Percentiles rank a stretch among this genome's conserved stretches.
Conservation (phyloP, 2,888 invertebrate genomes). For the Xestia c-nigrum region DNA sequence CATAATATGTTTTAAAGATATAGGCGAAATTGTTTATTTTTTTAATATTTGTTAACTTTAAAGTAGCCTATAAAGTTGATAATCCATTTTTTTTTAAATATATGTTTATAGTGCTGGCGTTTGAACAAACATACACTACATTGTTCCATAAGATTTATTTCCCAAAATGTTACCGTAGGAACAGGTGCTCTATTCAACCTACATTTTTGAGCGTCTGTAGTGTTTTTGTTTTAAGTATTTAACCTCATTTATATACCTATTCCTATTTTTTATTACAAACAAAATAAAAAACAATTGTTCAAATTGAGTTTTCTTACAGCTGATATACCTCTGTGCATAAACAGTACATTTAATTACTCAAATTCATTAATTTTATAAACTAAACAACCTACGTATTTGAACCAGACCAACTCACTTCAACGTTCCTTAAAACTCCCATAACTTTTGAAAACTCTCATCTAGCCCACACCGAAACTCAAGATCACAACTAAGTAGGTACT, state of each 20-base stretch:
- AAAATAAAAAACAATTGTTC: too few species aligned
- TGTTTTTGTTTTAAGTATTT: background rate
- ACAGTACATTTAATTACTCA: too few species aligned
- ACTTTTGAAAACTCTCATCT: background rate
- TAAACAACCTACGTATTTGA: background rate
- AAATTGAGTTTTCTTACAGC: too few species aligned
- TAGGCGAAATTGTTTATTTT: background rate
- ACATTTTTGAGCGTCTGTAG: background rate
- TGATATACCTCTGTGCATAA: too few species aligned
- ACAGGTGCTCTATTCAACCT: background rate
- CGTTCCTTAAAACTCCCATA: background rate
- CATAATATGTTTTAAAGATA: background rate
- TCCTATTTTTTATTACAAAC: too few species aligned
- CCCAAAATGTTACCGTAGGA: background rate
- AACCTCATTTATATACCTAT: too few species aligned
- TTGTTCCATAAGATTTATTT: background rate
- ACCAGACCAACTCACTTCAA: background rate
- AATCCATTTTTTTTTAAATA: too few species aligned
- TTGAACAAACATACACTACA: background rate
- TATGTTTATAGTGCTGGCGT: too few species aligned
- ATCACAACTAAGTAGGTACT: background rate
- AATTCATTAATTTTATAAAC: too few species aligned
- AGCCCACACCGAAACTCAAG: background rate
- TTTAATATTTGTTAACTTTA: background rate
- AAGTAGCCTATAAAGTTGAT: background rate